phyloP scores from a whole-genome alignment of 2,113 vertebrate species.

The Stegastes partitus region DNA sequence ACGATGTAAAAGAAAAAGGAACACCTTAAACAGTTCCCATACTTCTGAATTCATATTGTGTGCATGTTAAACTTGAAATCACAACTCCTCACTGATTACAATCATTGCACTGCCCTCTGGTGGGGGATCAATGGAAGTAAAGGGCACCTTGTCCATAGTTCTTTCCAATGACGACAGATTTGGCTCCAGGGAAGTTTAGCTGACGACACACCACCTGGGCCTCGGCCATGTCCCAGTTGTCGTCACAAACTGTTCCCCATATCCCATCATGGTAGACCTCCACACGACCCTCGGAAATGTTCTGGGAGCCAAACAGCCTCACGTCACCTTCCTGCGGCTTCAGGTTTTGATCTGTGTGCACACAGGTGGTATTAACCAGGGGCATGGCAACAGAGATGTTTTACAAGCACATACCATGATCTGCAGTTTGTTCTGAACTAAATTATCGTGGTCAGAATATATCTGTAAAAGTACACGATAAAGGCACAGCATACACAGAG shows the following conservation, averaged over 20 bases:
- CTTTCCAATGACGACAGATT: conserved; percentile 61
- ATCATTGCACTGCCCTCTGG: conserved; percentile 50
- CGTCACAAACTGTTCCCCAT: conserved; percentile 89
- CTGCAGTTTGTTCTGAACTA: background rate
- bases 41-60: background rate
- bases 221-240: conserved; percentile 83
- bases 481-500: no score
- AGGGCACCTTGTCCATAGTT: conserved; percentile 79
- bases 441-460: background rate
- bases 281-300: conserved; percentile 80
- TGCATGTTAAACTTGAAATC: background rate
- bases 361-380: background rate
- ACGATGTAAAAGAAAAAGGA: background rate
- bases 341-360: background rate
- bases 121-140: conserved; percentile 40
- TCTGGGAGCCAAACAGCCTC: conserved; percentile 66
- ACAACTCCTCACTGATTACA: background rate
- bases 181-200: conserved; percentile 80
- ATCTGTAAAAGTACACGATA: background rate
- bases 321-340: conserved; percentile 57
- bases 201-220: conserved; percentile 86
- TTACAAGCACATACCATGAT: background rate
- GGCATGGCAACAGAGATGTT: background rate
- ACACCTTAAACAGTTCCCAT: background rate
- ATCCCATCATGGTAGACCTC: conserved; percentile 85